phyloP scores from a whole-genome alignment of 2,113 vertebrate genomes.

The Piprites chloris region DNA sequence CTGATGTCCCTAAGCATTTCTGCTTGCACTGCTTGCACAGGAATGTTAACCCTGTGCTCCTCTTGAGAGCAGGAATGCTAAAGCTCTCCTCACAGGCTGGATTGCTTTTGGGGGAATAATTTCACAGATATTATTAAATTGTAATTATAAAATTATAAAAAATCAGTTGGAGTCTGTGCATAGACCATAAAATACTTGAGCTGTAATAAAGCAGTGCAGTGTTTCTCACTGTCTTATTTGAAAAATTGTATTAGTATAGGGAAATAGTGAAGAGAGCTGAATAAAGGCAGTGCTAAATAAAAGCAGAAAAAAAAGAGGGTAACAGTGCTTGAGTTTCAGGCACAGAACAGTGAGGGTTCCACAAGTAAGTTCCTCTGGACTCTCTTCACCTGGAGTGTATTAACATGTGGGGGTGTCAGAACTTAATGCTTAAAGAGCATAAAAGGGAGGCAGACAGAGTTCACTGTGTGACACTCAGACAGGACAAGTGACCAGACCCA shows the following conservation, averaged over 20 bases:
- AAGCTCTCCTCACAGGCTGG: not conserved
- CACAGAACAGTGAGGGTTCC: not conserved
- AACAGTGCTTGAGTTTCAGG: not conserved
- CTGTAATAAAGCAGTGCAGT: not conserved
- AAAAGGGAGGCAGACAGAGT: not conserved
- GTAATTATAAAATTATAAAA: not conserved
- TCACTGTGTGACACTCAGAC: accelerated
- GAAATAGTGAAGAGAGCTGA: not conserved
- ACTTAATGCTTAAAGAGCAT: not conserved
- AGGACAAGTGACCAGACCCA: not conserved
- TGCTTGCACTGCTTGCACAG: not conserved
- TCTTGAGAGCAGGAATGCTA: not conserved
- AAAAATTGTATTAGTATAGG: not conserved
- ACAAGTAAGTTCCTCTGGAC: not conserved
- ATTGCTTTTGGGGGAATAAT: not conserved
- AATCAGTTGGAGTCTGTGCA: accelerated
- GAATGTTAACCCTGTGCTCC: not conserved
- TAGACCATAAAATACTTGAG: not conserved
- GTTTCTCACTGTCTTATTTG: not conserved
- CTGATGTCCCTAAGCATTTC: not conserved
- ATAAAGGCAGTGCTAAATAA: not conserved
- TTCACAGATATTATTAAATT: not conserved
- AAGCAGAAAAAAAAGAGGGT: not conserved
- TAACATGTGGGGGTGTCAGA: accelerated
- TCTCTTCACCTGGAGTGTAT: not conserved